Percentiles rank a stretch among this genome's conserved stretches.
phyloP scores from a whole-genome alignment of 2,888 invertebrate genomes.

The Eilema griseolum region DNA sequence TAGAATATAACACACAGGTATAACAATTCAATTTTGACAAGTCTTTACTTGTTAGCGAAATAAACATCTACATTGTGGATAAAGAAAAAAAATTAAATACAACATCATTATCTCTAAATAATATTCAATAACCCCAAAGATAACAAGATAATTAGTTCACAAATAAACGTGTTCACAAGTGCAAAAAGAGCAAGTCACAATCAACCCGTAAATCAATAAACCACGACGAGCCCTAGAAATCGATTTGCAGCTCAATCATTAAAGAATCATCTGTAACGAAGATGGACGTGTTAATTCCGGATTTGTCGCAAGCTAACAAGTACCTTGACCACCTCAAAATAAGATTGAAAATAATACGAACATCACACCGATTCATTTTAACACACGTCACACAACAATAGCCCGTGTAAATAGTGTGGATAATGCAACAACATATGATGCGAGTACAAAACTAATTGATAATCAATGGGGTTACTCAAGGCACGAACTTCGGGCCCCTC shows the following conservation, averaged over 20 bases:
- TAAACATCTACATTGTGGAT: neutral
- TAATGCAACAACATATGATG: constrained; percentile 82
- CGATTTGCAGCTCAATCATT: constrained; percentile 80
- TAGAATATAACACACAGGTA: too few species aligned
- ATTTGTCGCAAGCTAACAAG: constrained; percentile 53
- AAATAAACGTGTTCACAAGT: constrained; percentile 55
- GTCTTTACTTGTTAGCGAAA: neutral
- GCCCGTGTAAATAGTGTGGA: constrained; percentile 83
- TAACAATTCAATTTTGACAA: neutral
- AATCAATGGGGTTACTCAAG: constrained; percentile 76
- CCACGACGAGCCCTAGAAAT: constrained; percentile 78
- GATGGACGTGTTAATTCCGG: constrained; percentile 80
- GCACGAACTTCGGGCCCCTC: constrained; percentile 63
- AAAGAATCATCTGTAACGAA: constrained; percentile 84
- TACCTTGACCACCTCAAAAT: constrained; percentile 52
- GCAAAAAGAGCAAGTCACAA: constrained; percentile 80
- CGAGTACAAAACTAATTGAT: constrained; percentile 85
- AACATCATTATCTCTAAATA: constrained; percentile 13
- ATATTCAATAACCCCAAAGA: constrained; percentile 34
- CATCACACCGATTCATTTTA: constrained; percentile 58
- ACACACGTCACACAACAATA: constrained; percentile 67
- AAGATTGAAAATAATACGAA: constrained; percentile 55
- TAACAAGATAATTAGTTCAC: constrained; percentile 69
- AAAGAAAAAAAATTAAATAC: neutral
- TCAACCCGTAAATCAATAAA: constrained; percentile 82